phyloP scores from a whole-genome alignment of 1,140 invertebrate species.

The Cydia splendana region DNA sequence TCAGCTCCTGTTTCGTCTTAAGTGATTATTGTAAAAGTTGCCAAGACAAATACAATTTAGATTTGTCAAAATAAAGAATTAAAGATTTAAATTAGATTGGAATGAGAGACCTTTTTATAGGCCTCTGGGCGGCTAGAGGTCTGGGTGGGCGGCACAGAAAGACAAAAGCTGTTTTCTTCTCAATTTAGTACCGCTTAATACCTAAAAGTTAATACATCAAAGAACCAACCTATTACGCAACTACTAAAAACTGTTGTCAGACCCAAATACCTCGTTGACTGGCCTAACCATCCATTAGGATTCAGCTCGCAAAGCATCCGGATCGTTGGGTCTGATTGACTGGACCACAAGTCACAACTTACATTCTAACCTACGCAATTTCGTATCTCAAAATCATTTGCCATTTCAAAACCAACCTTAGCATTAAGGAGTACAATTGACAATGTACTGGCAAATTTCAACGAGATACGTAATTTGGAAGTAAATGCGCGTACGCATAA shows the following conservation, averaged over 20 bases:
- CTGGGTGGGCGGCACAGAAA: no score
- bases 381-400: background rate
- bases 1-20: no score
- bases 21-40: no score
- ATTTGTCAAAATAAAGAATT: no score
- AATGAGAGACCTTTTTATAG: no score
- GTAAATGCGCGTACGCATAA: background rate
- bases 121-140: no score
- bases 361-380: background rate
- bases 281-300: background rate
- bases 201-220: no score
- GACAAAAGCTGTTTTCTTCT: no score
- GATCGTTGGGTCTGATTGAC: background rate
- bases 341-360: slow-evolving; percentile 10
- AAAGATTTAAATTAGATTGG: no score
- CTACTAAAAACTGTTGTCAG: background rate
- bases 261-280: background rate
- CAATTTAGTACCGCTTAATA: no score
- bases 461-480: background rate
- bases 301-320: background rate
- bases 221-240: no score
- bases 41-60: no score
- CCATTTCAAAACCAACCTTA: slow-evolving; percentile 47
- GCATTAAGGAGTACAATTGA: slow-evolving; percentile 35
- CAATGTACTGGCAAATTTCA: background rate